Base-by-base conservation (phyloP, 2,888 invertebrate species). In the Sesia apiformis region DNA sequence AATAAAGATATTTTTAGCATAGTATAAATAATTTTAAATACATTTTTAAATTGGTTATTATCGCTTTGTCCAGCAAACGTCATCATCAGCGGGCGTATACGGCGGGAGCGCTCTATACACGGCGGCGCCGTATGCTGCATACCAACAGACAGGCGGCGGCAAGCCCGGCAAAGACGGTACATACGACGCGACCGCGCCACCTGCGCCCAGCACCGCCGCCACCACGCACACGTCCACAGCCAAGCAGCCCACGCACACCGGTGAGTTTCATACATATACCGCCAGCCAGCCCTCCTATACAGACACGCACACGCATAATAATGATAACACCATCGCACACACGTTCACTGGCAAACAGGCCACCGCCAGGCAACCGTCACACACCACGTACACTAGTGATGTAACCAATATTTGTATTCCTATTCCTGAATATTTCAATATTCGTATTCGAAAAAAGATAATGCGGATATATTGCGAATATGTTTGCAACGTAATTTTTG, bases 291-390 rank as follows among this genome's bases (percentile, higher is more conserved):
- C n/a, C n/a, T n/a, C n/a, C n/a, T 49, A 8, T 8, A 50, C 50
- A 8, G 8, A 41, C 41, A 5, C 41, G 41, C 41, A 41, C 4
- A n/a, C n/a, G n/a, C n/a, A n/a, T n/a, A n/a, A n/a, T n/a, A n/a
- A n/a, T n/a, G n/a, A n/a, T n/a, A n/a, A n/a, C n/a, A n/a, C n/a
- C 43, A 84, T 86, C 4, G 84, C 88, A 56, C 91, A 91, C 64
- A 85, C 90, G 7, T 83, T 91, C 0, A 90, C 90, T n/a, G 86
- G 90, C 60, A 90, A 91, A 66, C 88, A 86, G 53, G 76, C 88
- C 39, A 90, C 90, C 8, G 90, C 91, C 7, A 90, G 88, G n/a
- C n/a, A n/a, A n/a, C n/a, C n/a, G n/a, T n/a, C n/a, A n/a, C n/a
- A n/a, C n/a, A n/a, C n/a, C n/a, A n/a, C n/a, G n/a, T n/a, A n/a